Conservation (phyloP, 2,797 vertebrate species). For the Phrynocephalus guinanensis region DNA sequence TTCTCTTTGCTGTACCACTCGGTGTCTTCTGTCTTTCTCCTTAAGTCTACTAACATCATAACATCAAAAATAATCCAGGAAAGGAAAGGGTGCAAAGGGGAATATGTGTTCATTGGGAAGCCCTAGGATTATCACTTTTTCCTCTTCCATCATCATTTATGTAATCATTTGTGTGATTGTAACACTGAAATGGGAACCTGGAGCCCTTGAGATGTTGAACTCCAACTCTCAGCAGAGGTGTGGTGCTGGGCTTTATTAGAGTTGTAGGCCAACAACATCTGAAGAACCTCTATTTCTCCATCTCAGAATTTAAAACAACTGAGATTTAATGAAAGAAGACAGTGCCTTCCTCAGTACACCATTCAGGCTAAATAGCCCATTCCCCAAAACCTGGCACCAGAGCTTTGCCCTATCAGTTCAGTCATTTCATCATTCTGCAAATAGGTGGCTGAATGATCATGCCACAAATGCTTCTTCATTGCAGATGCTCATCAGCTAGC, state of each 20-base stretch:
- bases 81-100: too few relatives aligned
- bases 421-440: background rate
- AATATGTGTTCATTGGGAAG: too few relatives aligned
- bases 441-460: constrained; percentile 9
- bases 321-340: background rate
- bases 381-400: background rate
- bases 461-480: background rate
- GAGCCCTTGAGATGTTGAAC: background rate
- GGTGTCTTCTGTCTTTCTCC: too few relatives aligned
- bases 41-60: too few relatives aligned
- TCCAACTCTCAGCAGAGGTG: background rate
- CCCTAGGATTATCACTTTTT: background rate
- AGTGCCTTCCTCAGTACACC: background rate
- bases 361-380: background rate
- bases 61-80: too few relatives aligned
- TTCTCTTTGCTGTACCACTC: too few relatives aligned
- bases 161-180: background rate
- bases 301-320: background rate
- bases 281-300: background rate
- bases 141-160: background rate
- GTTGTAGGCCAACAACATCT: background rate
- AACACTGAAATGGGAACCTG: background rate
- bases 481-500: background rate
- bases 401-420: background rate
- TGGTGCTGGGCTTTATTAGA: too few relatives aligned